Base-by-base conservation (phyloP, 1,140 invertebrate genomes). In the Cydia pomonella region DNA sequence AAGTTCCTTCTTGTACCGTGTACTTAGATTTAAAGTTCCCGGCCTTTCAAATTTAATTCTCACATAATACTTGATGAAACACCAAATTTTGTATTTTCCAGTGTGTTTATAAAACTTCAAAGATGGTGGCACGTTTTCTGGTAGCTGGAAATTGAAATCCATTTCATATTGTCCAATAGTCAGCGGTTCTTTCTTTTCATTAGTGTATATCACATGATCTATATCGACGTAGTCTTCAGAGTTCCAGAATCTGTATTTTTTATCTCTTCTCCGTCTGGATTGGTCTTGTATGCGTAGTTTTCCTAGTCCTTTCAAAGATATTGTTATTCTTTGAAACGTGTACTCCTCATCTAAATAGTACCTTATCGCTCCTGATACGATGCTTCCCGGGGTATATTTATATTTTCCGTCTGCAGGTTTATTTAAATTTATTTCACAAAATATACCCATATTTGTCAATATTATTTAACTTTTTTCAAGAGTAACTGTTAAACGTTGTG, bases 241-340 rank as follows among this genome's bases (percentile, higher is more conserved):
- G n/a, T 38, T 73, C 38, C 27, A 13, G 2, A 66, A 44, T 73
- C 25, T 23, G 7, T 41, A 47, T 63, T 21, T 53, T 7, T 4
- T 16, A 3, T 73, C 27, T 18, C 23, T 69, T 18, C 27, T 71
- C 3, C 73, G 12, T 5, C 44, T 13, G 5, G 21, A 38, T 21
- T 53, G 29, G 7, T 75, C 69, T 27, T 21, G 6, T 7, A 76
- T 38, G 13, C 25, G 3, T 23, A 76, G 29, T 59, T 23, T n/a
- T n/a, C 75, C 72, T 12, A 29, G 62, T 23, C 75, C 75, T 44
- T 74, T 74, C 13, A 77, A 63, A 5, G 76, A 74, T 7, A 77
- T 23, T 25, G 29, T 62, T 10, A 77, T 74, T 47, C 59, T 59
- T 16, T 74, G 29, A 12, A 77, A 73, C n/a, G 29, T 25, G 5